Conservation (phyloP, 2,888 invertebrate genomes). For the Yponomeuta plumbellus region DNA sequence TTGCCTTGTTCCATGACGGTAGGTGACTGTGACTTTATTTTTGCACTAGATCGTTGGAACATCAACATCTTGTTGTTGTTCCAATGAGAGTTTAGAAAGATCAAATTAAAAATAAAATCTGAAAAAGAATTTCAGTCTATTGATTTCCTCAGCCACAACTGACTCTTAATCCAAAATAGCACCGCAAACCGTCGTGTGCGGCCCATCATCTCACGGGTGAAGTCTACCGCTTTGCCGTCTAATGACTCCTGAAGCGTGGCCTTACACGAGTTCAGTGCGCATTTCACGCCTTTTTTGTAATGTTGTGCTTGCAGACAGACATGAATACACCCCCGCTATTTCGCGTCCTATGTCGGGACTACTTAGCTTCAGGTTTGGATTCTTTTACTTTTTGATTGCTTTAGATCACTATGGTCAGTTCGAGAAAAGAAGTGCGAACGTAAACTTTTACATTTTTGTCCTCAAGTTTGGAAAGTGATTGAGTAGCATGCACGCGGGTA, state of each 20-base stretch:
- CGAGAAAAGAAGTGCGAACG: background rate
- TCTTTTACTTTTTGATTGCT: background rate
- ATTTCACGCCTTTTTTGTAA: conserved; percentile 68
- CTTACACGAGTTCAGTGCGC: conserved; percentile 56
- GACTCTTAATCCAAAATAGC: background rate
- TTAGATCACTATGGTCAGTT: background rate
- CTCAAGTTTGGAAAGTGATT: too few species aligned
- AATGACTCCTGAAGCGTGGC: conserved; percentile 66
- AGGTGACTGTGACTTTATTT: too few species aligned
- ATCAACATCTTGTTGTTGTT: too few species aligned
- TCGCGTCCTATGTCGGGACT: conserved; percentile 48
- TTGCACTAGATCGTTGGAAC: too few species aligned
- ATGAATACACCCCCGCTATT: background rate
- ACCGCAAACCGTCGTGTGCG: conserved; percentile 52
- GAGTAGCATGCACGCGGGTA: too few species aligned
- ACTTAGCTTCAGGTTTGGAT: conserved; percentile 39
- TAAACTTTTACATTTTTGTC: too few species aligned
- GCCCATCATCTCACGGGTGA: conserved; percentile 39
- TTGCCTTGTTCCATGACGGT: too few species aligned
- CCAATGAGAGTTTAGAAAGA: too few species aligned
- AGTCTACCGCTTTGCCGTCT: conserved; percentile 57
- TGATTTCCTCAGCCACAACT: background rate
- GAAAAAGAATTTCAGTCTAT: too few species aligned
- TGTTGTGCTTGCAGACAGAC: conserved; percentile 6
- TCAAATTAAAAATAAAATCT: too few species aligned